Conservation (phyloP, 2,113 vertebrate species). For the Collichthys lucidus region DNA sequence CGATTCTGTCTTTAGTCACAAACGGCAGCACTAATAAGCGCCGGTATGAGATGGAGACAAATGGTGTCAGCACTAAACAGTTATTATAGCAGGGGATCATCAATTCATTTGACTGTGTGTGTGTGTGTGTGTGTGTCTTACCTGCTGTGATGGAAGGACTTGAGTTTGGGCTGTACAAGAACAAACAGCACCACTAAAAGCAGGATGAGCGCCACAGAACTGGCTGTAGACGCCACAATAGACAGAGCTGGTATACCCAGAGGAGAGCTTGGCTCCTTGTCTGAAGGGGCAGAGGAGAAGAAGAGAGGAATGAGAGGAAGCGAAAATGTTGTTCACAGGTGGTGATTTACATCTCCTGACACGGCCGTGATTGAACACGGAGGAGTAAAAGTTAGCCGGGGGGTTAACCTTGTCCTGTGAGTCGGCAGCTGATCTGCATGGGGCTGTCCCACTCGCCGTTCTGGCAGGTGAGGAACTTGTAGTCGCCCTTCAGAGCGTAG, state of each 20-base stretch:
- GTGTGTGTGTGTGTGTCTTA: slow-evolving; percentile 70
- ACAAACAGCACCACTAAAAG: slow-evolving; percentile 97
- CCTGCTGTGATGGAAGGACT: slow-evolving; percentile 98
- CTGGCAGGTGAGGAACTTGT: slow-evolving; percentile 97
- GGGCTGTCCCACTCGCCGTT: slow-evolving; percentile 95
- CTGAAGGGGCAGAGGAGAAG: slow-evolving; percentile 76
- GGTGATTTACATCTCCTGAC: neutral
- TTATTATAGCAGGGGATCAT: neutral
- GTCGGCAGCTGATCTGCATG: slow-evolving; percentile 95
- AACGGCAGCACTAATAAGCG: neutral
- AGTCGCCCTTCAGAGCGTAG: slow-evolving; percentile 94
- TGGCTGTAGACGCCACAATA: slow-evolving; percentile 95
- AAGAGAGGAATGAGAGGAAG: neutral
- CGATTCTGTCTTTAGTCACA: neutral
- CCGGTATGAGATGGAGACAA: neutral
- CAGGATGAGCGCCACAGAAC: slow-evolving; percentile 93
- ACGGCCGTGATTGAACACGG: neutral
- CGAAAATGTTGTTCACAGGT: slow-evolving; percentile 23
- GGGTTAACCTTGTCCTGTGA: slow-evolving; percentile 86
- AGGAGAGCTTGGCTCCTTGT: slow-evolving; percentile 88
- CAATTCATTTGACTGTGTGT: neutral
- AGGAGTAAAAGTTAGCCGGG: neutral
- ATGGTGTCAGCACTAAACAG: neutral
- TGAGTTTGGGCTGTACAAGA: slow-evolving; percentile 97
- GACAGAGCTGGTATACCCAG: slow-evolving; percentile 93